phyloP scores from a whole-genome alignment of 2,888 invertebrate genomes.

The Trypoxylon attenuatum region DNA sequence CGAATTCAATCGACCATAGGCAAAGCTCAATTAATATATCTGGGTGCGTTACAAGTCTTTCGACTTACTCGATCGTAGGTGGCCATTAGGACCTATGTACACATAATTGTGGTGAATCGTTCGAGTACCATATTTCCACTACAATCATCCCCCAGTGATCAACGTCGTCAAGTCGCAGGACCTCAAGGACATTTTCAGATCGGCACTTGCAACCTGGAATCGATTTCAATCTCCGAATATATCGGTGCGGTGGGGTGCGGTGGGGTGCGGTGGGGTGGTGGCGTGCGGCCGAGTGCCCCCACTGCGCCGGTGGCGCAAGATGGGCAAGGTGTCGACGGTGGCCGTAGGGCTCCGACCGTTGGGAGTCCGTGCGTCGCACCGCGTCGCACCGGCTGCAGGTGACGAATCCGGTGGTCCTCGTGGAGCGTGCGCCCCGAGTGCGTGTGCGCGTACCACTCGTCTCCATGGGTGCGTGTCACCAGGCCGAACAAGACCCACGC shows the following conservation, averaged over 20 bases:
- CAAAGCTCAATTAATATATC: too few relatives aligned
- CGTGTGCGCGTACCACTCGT: slow-evolving; percentile 17
- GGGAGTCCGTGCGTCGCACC: slow-evolving; percentile 48
- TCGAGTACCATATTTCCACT: too few relatives aligned
- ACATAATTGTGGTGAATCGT: too few relatives aligned
- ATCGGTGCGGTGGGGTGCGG: not conserved
- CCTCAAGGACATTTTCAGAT: too few relatives aligned
- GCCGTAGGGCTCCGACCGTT: slow-evolving; percentile 58
- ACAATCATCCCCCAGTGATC: too few relatives aligned
- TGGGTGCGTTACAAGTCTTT: too few relatives aligned
- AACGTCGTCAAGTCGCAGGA: too few relatives aligned
- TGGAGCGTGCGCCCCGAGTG: slow-evolving; percentile 31
- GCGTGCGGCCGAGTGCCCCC: slow-evolving; percentile 1
- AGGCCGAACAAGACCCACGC: slow-evolving; percentile 33
- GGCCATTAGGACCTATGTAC: too few relatives aligned
- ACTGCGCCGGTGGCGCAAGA: slow-evolving; percentile 35
- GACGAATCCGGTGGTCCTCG: slow-evolving; percentile 72
- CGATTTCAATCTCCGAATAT: slow-evolving; percentile 10
- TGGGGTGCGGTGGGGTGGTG: slow-evolving; percentile 15
- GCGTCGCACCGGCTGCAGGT: slow-evolving; percentile 72
- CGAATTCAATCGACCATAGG: too few relatives aligned
- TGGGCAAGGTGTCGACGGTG: slow-evolving; percentile 64
- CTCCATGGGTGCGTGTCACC: slow-evolving; percentile 40
- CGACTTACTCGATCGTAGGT: too few relatives aligned
- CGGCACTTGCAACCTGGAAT: too few relatives aligned